Evolutionary conservation across 2,888 invertebrate genomes (phyloP).

Genomic region (Copidosoma aretas): DNA sequence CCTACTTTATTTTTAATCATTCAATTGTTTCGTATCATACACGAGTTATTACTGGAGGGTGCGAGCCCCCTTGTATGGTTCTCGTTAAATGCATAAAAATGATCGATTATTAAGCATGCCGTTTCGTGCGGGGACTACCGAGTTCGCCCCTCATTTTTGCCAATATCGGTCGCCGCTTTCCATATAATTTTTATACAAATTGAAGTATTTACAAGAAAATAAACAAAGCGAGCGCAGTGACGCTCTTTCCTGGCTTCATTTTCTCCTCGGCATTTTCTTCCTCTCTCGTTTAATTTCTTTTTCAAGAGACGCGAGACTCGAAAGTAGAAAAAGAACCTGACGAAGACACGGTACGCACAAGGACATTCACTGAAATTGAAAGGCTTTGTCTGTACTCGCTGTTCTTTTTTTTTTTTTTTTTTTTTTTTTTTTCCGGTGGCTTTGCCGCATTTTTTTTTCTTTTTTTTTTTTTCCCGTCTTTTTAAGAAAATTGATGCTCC

Average conservation of each 20-base stretch:
- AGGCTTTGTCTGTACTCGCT: conserved; percentile 16
- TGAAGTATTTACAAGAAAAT: conserved; percentile 35
- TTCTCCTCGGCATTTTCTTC: conserved; percentile 9
- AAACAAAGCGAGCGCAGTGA: conserved; percentile 17
- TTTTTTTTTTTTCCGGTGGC: conserved; percentile 4
- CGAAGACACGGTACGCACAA: conserved; percentile 20
- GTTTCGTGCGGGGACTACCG: no score
- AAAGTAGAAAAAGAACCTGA: conserved; percentile 34
- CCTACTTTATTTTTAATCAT: no score
- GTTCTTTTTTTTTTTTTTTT: conserved; percentile 4
- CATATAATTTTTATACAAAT: conserved; percentile 37
- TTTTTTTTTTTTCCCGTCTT: conserved; percentile 1
- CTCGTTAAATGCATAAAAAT: no score
- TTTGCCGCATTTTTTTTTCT: conserved; percentile 7
- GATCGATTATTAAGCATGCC: no score
- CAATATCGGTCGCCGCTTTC: conserved; percentile 14
- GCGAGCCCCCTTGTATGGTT: no score
- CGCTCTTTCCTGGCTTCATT: conserved; percentile 16
- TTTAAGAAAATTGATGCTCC: background rate
- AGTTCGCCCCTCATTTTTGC: background rate
- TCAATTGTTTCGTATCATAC: no score
- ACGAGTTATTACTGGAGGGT: no score
- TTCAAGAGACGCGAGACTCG: conserved; percentile 3
- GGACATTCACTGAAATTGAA: conserved; percentile 24
- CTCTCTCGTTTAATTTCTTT: conserved; percentile 1